Base-by-base conservation (phyloP, 2,888 invertebrate genomes). In the Phyto melanocephala region DNA sequence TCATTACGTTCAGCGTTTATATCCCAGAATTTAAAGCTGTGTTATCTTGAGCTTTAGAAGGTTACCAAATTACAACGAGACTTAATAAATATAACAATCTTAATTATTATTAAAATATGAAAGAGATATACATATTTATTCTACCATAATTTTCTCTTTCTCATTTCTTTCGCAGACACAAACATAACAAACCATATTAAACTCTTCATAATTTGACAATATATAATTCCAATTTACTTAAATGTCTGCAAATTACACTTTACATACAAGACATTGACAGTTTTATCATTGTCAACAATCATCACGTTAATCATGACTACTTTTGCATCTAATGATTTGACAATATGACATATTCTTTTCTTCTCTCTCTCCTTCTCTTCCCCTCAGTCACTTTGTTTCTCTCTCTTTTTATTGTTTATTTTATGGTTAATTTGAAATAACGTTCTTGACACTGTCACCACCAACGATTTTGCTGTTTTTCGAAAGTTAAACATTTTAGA, bases 241-340 rank as follows among this genome's bases (percentile, higher is more conserved):
- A 20, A n/a, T 37, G 24, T 37, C 62, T 62, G 58, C 72, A 72
- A n/a, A 60, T 76, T 33, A 20, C 37, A 68, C 42, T 40, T 62
- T 45, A 72, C 28, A 15, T 62, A 52, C 33, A 35, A 56, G 15
- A 8, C 33, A 1, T 28, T 15, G 56, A 15, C 33, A 15, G 15
- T 56, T 28, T 62, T 70, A 50, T 77, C 67, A 40, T 10, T 22
- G 24, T 11, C 42, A 68, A 77, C 50, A 72, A 80, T 80, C 79
- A 60, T 76, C 80, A 80, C 80, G 76, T 80, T 76, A 80, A 76
- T 80, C 80, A 80, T 76, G 80, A 76, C 80, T 70, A 75, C 82
- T 75, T 79, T 68, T 79, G 74, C 81, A 82, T 79, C 72, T 82
- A 80, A 83, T 75, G 80, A 75, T 82, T 81, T 84, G 81, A 84